phyloP scores from a whole-genome alignment of 2,797 vertebrate species.

The Aulostomus chinensis region DNA sequence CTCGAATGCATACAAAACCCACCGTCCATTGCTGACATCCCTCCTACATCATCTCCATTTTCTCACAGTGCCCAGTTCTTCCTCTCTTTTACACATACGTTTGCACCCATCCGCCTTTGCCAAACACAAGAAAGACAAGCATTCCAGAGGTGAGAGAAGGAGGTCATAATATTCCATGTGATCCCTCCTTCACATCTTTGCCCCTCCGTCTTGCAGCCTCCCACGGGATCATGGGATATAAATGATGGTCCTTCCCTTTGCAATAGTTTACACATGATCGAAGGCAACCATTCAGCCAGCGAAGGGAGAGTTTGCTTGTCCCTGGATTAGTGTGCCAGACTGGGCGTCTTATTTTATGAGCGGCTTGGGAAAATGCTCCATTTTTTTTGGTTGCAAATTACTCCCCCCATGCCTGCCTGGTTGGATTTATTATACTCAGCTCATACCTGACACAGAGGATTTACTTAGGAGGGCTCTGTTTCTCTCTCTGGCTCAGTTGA shows the following conservation, averaged over 20 bases:
- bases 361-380: constrained; percentile 52
- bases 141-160: constrained; percentile 43
- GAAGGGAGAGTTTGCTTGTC: constrained; percentile 46
- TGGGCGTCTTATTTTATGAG: constrained; percentile 67
- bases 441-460: constrained; percentile 67
- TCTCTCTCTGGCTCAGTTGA: constrained; percentile 27
- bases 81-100: neutral
- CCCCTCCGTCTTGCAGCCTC: constrained; percentile 42
- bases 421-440: constrained; percentile 70
- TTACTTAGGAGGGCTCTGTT: constrained; percentile 58
- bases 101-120: constrained; percentile 32
- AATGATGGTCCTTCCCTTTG: constrained; percentile 59
- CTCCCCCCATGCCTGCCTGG: constrained; percentile 39
- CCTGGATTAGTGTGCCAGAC: constrained; percentile 70
- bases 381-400: constrained; percentile 73
- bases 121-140: constrained; percentile 27
- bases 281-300: constrained; percentile 53
- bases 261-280: constrained; percentile 77
- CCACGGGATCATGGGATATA: constrained; percentile 68
- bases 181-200: constrained; percentile 52
- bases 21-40: constrained; percentile 52
- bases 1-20: too few species aligned
- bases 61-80: constrained; percentile 17
- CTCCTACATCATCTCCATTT: constrained; percentile 55
- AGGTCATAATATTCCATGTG: constrained; percentile 63